Evolutionary conservation across 2,797 vertebrate genomes (phyloP).

Genomic region (Crax fasciolata): DNA sequence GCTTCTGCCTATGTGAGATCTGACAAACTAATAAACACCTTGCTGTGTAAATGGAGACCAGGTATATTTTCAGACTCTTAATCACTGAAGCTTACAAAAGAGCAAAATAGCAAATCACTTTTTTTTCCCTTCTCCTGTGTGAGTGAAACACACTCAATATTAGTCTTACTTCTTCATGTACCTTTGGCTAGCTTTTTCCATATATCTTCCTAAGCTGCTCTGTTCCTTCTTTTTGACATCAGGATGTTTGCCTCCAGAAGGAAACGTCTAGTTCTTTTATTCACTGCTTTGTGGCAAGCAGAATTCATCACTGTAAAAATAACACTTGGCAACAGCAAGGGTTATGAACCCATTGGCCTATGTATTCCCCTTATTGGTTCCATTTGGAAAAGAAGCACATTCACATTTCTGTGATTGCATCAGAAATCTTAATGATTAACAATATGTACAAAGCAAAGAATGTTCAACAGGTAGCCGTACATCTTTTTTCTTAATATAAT

Average conservation of each 20-base stretch:
- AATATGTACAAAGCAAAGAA: conserved; percentile 3
- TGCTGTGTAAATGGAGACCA: conserved; percentile 68
- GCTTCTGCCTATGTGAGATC: conserved; percentile 54
- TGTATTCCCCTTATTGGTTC: neutral
- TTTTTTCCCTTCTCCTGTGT: neutral
- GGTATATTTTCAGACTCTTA: conserved; percentile 62
- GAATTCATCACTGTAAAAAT: neutral
- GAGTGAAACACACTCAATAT: neutral
- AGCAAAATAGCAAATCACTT: conserved; percentile 27
- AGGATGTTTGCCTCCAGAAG: neutral
- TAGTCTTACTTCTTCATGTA: neutral
- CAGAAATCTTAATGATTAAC: conserved; percentile 24
- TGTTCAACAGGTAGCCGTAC: conserved; percentile 12
- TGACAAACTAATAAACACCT: conserved; percentile 77
- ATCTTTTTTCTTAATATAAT: neutral
- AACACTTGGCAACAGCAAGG: neutral
- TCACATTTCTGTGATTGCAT: neutral
- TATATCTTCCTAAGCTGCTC: neutral
- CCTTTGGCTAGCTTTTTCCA: neutral
- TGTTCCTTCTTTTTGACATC: neutral
- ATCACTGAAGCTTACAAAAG: conserved; percentile 56
- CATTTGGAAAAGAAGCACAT: conserved; percentile 3
- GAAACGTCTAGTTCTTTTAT: neutral
- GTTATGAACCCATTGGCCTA: neutral
- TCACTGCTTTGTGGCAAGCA: neutral